These are phyloP conservation scores for Struthio camelus DNA, from an alignment of 2,113 vertebrate species.

Conservation along the genomic window DNA sequence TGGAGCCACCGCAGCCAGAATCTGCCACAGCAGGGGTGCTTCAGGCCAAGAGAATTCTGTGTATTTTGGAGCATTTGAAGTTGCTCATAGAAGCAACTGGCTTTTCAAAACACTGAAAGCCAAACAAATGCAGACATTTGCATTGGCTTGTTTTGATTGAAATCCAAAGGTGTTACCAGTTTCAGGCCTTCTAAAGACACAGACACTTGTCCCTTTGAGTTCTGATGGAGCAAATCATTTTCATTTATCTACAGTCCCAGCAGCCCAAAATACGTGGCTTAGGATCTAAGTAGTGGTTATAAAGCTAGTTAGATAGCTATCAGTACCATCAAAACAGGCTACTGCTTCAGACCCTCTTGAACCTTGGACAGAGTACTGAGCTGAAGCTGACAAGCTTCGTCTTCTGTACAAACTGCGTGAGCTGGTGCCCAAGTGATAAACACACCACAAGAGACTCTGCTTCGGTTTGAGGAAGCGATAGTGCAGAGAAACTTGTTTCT, in stretches of 20 bases:
- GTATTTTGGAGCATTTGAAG: not conserved
- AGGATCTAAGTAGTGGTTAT: not conserved
- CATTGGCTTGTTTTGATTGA: not conserved
- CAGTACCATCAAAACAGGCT: not conserved
- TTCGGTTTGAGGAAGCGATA: not conserved
- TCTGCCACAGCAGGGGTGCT: not conserved
- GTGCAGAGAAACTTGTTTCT: not conserved
- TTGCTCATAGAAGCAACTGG: not conserved
- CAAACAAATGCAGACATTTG: not conserved
- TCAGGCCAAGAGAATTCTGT: not conserved
- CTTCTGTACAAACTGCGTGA: not conserved
- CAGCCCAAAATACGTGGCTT: not conserved
- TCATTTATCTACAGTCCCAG: not conserved
- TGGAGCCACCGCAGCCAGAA: rapidly evolving
- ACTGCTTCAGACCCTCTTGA: not conserved
- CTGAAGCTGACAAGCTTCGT: not conserved
- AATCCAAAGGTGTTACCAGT: not conserved
- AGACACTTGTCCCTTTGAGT: not conserved
- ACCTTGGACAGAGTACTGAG: not conserved
- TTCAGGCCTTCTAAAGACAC: not conserved
- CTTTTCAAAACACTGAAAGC: not conserved
- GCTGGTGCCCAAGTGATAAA: not conserved
- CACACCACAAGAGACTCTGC: not conserved
- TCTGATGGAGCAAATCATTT: not conserved
- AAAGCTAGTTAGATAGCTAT: not conserved